Evolutionary conservation across 2,113 vertebrate genomes (phyloP).

Genomic region (Gnathonemus longibarbis): DNA sequence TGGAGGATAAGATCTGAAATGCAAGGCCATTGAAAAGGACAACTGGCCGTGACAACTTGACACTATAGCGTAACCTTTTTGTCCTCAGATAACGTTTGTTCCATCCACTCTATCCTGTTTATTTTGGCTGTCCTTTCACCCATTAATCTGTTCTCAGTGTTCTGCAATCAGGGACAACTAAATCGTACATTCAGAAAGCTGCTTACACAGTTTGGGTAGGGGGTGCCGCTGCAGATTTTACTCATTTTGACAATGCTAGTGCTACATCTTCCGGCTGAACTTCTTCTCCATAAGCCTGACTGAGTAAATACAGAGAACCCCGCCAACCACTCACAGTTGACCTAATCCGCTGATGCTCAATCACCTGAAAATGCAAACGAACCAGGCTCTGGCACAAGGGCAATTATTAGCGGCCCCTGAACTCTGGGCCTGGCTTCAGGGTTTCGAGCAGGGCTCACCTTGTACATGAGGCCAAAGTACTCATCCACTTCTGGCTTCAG

Average conservation of each 20-base stretch:
- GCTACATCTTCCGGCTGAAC: background rate
- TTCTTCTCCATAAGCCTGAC: background rate
- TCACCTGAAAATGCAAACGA: background rate
- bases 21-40: background rate
- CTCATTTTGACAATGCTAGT: background rate
- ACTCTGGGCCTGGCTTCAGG: background rate
- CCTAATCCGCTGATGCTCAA: background rate
- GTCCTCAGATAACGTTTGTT: background rate
- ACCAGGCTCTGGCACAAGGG: background rate
- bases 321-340: background rate
- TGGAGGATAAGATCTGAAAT: background rate
- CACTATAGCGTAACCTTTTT: background rate
- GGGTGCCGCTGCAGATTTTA: background rate
- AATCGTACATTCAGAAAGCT: background rate
- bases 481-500: conserved; percentile 65
- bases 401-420: background rate
- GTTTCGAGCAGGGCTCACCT: conserved; percentile 56
- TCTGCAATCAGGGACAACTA: background rate
- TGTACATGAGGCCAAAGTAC: conserved; percentile 81
- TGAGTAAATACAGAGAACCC: background rate
- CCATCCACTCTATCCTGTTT: background rate
- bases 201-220: background rate
- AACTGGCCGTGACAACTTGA: background rate
- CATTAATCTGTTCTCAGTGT: background rate
- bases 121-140: background rate